Evolutionary conservation across 2,888 invertebrate species (phyloP).

Genomic region (Drosophila borborema): DNA sequence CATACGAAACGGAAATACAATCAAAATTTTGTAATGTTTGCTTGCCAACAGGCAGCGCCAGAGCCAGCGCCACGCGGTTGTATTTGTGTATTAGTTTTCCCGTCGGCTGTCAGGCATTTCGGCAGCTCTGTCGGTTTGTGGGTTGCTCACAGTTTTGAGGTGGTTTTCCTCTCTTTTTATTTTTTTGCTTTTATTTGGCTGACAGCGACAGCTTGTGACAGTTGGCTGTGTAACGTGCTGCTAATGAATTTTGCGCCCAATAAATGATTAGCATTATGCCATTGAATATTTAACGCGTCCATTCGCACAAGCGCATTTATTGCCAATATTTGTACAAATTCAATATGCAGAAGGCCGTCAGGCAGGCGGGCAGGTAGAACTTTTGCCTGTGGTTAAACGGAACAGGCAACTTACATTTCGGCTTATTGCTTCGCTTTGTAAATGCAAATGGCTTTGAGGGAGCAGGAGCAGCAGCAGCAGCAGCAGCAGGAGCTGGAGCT

Average conservation of each 20-base stretch:
- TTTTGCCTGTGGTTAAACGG: conserved; percentile 10
- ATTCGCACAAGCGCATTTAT: conserved; percentile 60
- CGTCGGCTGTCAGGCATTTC: conserved; percentile 24
- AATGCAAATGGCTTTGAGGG: conserved; percentile 54
- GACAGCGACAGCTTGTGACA: conserved; percentile 55
- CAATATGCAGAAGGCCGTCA: conserved; percentile 42
- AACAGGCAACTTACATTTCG: conserved; percentile 52
- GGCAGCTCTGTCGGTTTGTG: conserved; percentile 24
- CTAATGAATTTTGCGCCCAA: conserved; percentile 73
- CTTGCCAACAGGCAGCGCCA: conserved; percentile 41
- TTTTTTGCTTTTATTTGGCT: not conserved
- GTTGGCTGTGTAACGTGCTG: conserved; percentile 46
- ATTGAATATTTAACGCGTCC: conserved; percentile 70
- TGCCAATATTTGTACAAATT: conserved; percentile 62
- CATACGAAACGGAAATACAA: conserved; percentile 79
- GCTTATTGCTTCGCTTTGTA: conserved; percentile 31
- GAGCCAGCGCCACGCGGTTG: conserved; percentile 1
- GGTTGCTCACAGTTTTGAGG: conserved; percentile 3
- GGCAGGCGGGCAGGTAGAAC: not conserved
- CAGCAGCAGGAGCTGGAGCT: conserved; percentile 17
- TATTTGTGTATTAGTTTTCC: conserved; percentile 53
- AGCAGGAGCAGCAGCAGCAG: not conserved
- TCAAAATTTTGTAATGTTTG: conserved; percentile 81
- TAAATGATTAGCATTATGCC: conserved; percentile 76
- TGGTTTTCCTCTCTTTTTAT: conserved; percentile 7